Evolutionary conservation across 2,113 vertebrate species (phyloP), one percentile per base, ranked within the genome.

Genomic region (Heterochromis multidens): DNA sequence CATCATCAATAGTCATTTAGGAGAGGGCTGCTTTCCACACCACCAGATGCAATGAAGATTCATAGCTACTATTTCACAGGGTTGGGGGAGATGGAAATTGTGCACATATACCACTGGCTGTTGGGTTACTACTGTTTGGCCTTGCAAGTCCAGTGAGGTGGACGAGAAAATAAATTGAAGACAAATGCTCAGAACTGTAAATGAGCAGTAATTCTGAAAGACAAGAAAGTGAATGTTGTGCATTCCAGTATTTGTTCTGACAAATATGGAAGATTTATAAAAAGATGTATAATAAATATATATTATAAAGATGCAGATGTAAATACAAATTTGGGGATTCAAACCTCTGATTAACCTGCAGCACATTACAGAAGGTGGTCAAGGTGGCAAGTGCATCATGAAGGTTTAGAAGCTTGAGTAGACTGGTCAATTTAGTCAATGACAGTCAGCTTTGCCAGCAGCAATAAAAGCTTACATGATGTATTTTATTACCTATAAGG

Each of bases 1-100:
- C 90, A 91, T 94, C 94, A 96, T 96, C 95, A 96, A 96, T 96
- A 96, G 96, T 96, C 92, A 96, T 96, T 96, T 96, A 92, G 89
- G 81, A 86, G 85, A 91, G 88, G 87, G 88, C 83, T 74, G 86
- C 90, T 95, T 96, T 96, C 93, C 95, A 94, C 92, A 83, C 93
- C 93, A 91, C 59, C 76, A 85, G 80, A 94, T 95, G 82, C 94
- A 93, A 96, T 95, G 94, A 96, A 96, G 96, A 96, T 96, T 96
- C 95, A 96, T 96, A 84, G 94, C 93, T 87, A 93, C 94, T 89
- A 95, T 96, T 96, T 95, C 87, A 87, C 61, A 80, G 78, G 79
- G 87, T 77, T 83, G 70, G 83, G 63, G 83, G 86, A 57, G 89
- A 88, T 91, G 82, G 82, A 88, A 94, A 94, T 91, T 87, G 92